phyloP scores from a whole-genome alignment of 2,797 vertebrate species.

The Leuciscus waleckii region DNA sequence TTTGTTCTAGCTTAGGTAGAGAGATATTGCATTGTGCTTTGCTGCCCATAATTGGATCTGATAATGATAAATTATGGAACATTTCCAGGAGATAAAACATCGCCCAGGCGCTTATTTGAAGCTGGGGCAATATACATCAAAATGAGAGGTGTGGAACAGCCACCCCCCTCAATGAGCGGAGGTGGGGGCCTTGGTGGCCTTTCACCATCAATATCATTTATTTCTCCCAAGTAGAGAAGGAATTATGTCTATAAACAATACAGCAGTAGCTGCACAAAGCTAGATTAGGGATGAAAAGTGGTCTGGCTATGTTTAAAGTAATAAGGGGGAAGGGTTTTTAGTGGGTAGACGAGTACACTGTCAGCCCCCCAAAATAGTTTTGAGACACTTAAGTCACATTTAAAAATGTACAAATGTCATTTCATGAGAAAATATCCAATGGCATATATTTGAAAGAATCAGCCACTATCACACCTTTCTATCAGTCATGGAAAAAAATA shows the following conservation, averaged over 20 bases:
- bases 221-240: constrained; percentile 62
- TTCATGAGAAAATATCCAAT: not conserved
- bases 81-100: constrained; percentile 70
- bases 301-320: constrained; percentile 14
- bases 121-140: constrained; percentile 60
- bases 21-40: constrained; percentile 66
- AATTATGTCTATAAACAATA: constrained; percentile 66
- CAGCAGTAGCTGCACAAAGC: constrained; percentile 66
- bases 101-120: constrained; percentile 62
- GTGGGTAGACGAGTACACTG: constrained; percentile 5
- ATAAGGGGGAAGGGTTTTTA: not conserved
- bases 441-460: not conserved
- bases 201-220: constrained; percentile 72
- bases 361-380: not conserved
- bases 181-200: constrained; percentile 50
- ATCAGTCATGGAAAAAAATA: too few relatives aligned
- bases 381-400: not conserved
- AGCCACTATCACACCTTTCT: not conserved
- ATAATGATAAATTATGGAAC: constrained; percentile 76
- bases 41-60: constrained; percentile 63
- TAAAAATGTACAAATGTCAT: not conserved
- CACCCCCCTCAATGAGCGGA: constrained; percentile 49
- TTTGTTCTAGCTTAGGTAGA: constrained; percentile 69
- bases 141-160: constrained; percentile 58
- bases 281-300: constrained; percentile 65